Evolutionary conservation across 2,888 invertebrate species (phyloP).

Genomic region (Ennomos erosarius): DNA sequence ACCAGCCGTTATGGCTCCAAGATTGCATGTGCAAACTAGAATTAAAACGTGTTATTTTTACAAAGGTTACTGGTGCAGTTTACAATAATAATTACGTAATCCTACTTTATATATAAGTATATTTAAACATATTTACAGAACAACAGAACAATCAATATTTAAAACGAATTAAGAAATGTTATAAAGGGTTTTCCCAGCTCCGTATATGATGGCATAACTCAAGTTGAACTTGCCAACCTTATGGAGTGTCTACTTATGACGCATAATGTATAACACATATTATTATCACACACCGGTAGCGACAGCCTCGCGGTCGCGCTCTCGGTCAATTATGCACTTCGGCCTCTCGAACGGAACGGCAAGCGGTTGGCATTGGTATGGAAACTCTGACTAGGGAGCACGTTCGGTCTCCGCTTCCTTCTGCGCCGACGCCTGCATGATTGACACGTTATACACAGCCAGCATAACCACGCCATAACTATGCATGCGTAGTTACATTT

Average conservation of each 20-base stretch:
- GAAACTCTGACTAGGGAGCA: conserved; percentile 31
- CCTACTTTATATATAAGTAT: too few relatives aligned
- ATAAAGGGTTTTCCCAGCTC: conserved; percentile 28
- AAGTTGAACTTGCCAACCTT: conserved; percentile 50
- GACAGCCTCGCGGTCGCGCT: conserved; percentile 50
- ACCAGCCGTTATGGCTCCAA: conserved; percentile 18
- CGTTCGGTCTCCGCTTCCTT: conserved; percentile 64
- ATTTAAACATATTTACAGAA: too few relatives aligned
- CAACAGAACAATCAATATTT: too few relatives aligned
- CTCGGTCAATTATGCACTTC: conserved; percentile 58
- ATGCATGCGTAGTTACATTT: conserved; percentile 51
- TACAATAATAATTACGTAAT: too few relatives aligned
- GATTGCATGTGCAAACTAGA: background rate
- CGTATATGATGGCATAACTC: conserved; percentile 35
- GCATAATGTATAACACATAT: conserved; percentile 45
- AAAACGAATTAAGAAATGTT: background rate
- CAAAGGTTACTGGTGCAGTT: too few relatives aligned
- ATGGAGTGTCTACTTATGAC: conserved; percentile 46
- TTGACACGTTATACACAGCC: conserved; percentile 46
- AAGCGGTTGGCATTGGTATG: conserved; percentile 71
- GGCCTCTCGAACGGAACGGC: conserved; percentile 14
- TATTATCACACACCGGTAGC: conserved; percentile 46
- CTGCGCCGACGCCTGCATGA: conserved; percentile 55
- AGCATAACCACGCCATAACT: conserved; percentile 37
- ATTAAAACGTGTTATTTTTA: too few relatives aligned